Base-by-base conservation (phyloP, 2,797 vertebrate genomes). In the Falco cherrug region DNA sequence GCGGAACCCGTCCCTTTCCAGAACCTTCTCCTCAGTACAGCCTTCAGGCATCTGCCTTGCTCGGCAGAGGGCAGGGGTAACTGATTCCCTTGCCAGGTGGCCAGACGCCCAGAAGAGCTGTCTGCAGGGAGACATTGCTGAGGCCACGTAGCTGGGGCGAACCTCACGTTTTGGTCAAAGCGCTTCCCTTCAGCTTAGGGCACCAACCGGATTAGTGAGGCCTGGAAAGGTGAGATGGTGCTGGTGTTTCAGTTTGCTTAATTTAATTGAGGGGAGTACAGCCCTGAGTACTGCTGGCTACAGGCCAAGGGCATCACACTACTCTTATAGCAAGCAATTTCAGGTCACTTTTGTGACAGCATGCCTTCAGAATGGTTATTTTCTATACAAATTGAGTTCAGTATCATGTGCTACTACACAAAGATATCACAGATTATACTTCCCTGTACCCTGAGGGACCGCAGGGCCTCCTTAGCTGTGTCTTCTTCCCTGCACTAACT, bases 81-180 rank as follows among this genome's bases (percentile, higher is more conserved):
- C 26, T 0, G 25, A 41, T 69, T 19, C 45, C 67, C 1, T 2
- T 7, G 14, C 45, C 56, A 26, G n/a, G 56, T 28, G 48, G 35
- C n/a, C 24, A 0, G 64, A 10, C 19, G 1, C 12, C 56, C 5
- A 3, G 33, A 17, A 48, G 25, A 60, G 37, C 5, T 1, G 11
- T 53, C 50, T 43, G 56, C 28, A 11, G 33, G 14, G 43, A 69
- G 61, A 18, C 64, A 50, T 35, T 13, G 8, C 65, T 48, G 48
- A 48, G 35, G 15, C 45, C 24, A 1, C 6, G 0, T 2, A 3
- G 8, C 2, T 64, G 61, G 8, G 37, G 35, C 0, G 2, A 60
- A 29, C 31, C 9, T 39, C 48, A 9, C 4, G 0, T 29, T 57
- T 16, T 4, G 1, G 20, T 13, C 24, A 12, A 16, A 70, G 48